These are phyloP conservation scores for Hirtodrosophila histrioides DNA, from an alignment of 2,888 invertebrate genomes.

Conservation along the genomic window DNA sequence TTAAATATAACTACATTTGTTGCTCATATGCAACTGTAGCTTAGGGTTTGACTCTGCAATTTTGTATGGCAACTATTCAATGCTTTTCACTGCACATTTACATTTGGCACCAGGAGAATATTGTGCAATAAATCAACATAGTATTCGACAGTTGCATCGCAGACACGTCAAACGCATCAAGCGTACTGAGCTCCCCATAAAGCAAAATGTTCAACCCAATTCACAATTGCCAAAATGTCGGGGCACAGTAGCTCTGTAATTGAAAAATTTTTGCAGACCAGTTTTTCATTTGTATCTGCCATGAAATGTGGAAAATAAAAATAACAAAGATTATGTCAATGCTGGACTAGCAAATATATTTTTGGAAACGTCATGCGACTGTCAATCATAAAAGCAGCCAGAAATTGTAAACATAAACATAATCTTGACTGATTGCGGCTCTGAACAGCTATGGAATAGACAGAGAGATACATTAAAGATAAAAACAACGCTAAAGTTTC, in stretches of 20 bases:
- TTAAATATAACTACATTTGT: no score
- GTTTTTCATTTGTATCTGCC: not conserved
- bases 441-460: constrained; percentile 6
- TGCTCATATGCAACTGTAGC: no score
- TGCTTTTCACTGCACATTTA: not conserved
- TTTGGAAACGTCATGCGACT: constrained; percentile 27
- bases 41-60: no score
- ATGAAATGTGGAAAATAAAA: not conserved
- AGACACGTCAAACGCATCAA: constrained; percentile 11
- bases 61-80: no score
- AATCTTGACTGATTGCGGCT: constrained; percentile 35
- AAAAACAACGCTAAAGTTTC: constrained; percentile 25
- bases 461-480: constrained; percentile 17
- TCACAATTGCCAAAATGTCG: constrained; percentile 50
- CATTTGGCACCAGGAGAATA: constrained; percentile 9
- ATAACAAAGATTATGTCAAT: constrained; percentile 5
- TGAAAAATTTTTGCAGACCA: constrained; percentile 22
- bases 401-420: constrained; percentile 56
- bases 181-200: constrained; percentile 26
- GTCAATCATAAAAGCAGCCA: constrained; percentile 56
- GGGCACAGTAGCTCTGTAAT: constrained; percentile 31
- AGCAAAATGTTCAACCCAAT: constrained; percentile 29
- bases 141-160: constrained; percentile 42
- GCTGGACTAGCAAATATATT: constrained; percentile 19
- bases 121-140: constrained; percentile 53